A percentile compares a stretch with the other conserved stretches of the same genome.
Evolutionary conservation across 2,888 invertebrate species (phyloP).

Genomic region (Leptinotarsa rubiginosa): DNA sequence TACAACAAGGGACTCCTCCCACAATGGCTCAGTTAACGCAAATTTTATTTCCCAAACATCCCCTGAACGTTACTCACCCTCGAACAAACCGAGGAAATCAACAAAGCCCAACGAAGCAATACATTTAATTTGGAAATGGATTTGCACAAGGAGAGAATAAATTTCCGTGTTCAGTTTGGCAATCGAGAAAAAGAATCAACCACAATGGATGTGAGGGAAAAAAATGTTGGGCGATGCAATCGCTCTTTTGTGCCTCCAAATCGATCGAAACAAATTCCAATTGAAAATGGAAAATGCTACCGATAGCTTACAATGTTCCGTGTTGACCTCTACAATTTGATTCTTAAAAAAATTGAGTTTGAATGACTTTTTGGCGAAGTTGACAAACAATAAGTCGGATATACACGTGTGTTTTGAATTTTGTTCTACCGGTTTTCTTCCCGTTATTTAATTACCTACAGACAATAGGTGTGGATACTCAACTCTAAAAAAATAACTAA

Average conservation of each 20-base stretch:
- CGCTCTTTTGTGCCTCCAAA: constrained; percentile 32
- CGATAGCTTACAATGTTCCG: background rate
- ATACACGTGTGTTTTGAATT: too few species aligned
- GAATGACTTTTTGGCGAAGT: background rate
- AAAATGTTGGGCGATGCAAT: constrained; percentile 33
- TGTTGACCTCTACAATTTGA: background rate
- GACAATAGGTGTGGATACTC: too few species aligned
- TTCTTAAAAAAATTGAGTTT: background rate
- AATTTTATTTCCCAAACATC: constrained; percentile 2
- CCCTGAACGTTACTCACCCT: constrained; percentile 6
- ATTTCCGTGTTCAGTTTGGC: constrained; percentile 26
- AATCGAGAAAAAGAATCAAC: constrained; percentile 28
- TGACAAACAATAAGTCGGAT: too few species aligned
- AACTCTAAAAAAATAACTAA: too few species aligned
- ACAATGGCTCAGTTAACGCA: background rate
- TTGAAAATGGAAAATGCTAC: background rate
- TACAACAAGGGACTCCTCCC: background rate
- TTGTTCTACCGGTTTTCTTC: too few species aligned
- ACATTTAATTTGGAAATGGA: constrained; percentile 24
- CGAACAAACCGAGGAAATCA: constrained; percentile 8
- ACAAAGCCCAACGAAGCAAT: constrained; percentile 17
- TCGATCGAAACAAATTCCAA: constrained; percentile 17
- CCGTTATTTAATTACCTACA: too few species aligned
- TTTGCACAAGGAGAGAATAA: constrained; percentile 30
- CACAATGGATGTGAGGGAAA: constrained; percentile 31